Evolutionary conservation across 1,140 invertebrate genomes (phyloP).

Genomic region (Psix sp.): DNA sequence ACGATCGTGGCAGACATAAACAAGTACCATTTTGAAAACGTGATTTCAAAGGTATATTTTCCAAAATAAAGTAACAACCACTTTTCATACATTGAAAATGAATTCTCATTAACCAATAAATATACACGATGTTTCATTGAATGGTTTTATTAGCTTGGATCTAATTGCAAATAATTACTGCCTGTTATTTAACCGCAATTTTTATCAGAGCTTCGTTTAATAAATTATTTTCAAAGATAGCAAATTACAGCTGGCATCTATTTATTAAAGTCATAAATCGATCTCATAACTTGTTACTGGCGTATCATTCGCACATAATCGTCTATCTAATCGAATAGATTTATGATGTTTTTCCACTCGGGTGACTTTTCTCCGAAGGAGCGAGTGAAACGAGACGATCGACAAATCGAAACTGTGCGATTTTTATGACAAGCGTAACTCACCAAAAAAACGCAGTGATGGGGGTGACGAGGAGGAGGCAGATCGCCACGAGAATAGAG

Average conservation of each 20-base stretch:
- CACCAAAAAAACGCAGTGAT: constrained; percentile 82
- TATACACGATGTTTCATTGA: too few relatives aligned
- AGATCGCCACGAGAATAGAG: constrained; percentile 80
- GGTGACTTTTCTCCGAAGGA: neutral
- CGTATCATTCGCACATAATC: constrained; percentile 16
- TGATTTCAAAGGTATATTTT: too few relatives aligned
- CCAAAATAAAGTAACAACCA: too few relatives aligned
- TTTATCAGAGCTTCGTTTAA: neutral
- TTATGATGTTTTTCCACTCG: constrained; percentile 10
- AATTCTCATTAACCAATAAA: too few relatives aligned
- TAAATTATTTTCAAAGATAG: constrained; percentile 24
- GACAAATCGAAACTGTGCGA: neutral
- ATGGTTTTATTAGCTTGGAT: too few relatives aligned
- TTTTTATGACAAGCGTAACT: constrained; percentile 67
- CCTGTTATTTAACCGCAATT: too few relatives aligned
- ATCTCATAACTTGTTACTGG: constrained; percentile 9
- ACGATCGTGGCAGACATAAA: too few relatives aligned
- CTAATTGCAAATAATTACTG: too few relatives aligned
- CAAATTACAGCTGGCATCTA: constrained; percentile 6
- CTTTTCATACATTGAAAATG: too few relatives aligned
- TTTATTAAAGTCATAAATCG: constrained; percentile 26
- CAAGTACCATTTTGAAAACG: too few relatives aligned
- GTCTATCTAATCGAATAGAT: constrained; percentile 22
- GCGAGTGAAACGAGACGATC: neutral
- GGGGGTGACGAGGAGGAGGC: constrained; percentile 81